These are phyloP conservation scores for Geotrypetes seraphini DNA, from an alignment of 2,797 vertebrate genomes.

Conservation along the genomic window DNA sequence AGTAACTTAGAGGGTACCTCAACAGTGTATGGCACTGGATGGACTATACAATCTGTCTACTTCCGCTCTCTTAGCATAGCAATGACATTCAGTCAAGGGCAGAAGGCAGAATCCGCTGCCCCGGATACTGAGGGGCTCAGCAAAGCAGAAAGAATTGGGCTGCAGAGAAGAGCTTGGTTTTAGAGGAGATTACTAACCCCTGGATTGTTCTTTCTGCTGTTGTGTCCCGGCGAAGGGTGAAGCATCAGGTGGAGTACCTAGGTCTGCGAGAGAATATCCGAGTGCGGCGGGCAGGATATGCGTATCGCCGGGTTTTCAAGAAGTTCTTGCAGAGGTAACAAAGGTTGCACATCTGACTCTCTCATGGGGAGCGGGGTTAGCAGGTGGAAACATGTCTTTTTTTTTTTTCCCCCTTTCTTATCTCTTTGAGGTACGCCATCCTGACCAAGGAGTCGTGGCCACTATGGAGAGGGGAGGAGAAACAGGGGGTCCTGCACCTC, in stretches of 20 bases:
- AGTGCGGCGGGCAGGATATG: constrained; percentile 66
- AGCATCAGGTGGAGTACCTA: constrained; percentile 73
- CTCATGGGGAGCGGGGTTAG: too few species aligned
- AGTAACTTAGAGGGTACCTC: too few species aligned
- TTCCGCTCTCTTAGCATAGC: too few species aligned
- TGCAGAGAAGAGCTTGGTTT: background rate
- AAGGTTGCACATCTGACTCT: accelerated
- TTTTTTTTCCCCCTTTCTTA: background rate
- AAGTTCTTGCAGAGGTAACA: constrained; percentile 70
- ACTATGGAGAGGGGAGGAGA: constrained; percentile 57
- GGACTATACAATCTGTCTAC: too few species aligned
- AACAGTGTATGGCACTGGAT: too few species aligned
- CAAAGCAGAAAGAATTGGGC: too few species aligned
- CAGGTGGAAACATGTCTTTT: too few species aligned
- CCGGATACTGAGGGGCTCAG: too few species aligned
- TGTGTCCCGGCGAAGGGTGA: constrained; percentile 32
- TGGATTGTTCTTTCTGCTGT: too few species aligned
- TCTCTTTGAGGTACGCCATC: constrained; percentile 65
- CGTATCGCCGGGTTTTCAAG: constrained; percentile 57
- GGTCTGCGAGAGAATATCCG: constrained; percentile 73
- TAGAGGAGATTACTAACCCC: background rate
- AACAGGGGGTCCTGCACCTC: constrained; percentile 61
- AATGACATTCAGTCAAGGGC: too few species aligned
- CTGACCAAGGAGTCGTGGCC: constrained; percentile 69
- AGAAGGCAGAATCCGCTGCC: too few species aligned